These are phyloP conservation scores for Pelochelys cantorii DNA, from an alignment of 2,797 vertebrate species.

Conservation along the genomic window DNA sequence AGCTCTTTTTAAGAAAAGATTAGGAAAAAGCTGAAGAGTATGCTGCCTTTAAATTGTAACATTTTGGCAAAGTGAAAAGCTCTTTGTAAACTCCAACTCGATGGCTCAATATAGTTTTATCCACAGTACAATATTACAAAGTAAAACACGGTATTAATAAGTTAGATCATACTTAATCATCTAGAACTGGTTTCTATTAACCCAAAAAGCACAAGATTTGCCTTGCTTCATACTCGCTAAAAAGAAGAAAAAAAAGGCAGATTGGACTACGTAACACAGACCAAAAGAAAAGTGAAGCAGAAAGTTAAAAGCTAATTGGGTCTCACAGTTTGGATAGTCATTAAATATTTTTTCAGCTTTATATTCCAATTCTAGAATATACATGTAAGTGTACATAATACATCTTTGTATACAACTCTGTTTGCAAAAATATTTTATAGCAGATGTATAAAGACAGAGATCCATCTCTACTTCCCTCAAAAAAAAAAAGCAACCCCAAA, in stretches of 20 bases:
- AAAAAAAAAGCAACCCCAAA: background rate
- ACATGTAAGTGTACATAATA: conserved; percentile 78
- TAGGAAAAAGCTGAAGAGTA: conserved; percentile 76
- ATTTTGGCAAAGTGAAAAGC: conserved; percentile 84
- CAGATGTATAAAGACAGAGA: conserved; percentile 73
- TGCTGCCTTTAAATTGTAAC: conserved; percentile 73
- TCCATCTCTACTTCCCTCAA: conserved; percentile 45
- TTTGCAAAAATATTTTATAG: conserved; percentile 80
- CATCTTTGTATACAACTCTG: conserved; percentile 79
- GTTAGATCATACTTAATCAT: conserved; percentile 79
- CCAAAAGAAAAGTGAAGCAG: conserved; percentile 68
- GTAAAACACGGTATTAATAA: conserved; percentile 80
- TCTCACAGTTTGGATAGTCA: conserved; percentile 74
- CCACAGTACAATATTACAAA: conserved; percentile 81
- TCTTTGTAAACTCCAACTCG: conserved; percentile 83
- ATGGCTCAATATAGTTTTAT: conserved; percentile 82
- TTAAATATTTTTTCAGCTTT: conserved; percentile 75
- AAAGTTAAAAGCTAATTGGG: conserved; percentile 67
- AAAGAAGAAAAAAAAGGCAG: conserved; percentile 52
- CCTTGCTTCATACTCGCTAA: conserved; percentile 64
- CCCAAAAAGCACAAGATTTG: conserved; percentile 47
- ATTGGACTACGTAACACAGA: conserved; percentile 58
- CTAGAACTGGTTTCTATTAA: conserved; percentile 58
- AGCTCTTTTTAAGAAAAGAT: conserved; percentile 77
- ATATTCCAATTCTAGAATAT: conserved; percentile 79